Evolutionary conservation across 2,797 vertebrate species (phyloP).

Genomic region (Neoniphon sammara): DNA sequence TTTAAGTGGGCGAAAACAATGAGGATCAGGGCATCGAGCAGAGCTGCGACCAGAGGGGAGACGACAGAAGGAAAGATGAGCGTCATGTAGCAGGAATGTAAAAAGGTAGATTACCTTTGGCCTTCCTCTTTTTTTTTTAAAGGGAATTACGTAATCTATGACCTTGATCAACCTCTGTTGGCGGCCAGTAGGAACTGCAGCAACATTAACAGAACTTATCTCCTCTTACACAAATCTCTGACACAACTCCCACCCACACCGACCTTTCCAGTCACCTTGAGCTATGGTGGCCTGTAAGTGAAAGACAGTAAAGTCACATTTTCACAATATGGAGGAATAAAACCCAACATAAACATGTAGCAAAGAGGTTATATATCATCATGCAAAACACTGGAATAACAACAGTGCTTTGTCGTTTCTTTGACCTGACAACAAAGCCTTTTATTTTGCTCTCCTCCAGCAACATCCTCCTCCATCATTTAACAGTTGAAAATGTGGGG

Average conservation of each 20-base stretch:
- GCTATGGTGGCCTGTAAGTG: not conserved
- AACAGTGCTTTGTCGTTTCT: not conserved
- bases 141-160: slow-evolving; percentile 22
- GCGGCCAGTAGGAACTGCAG: slow-evolving; percentile 18
- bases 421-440: too few relatives aligned
- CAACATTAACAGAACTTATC: not conserved
- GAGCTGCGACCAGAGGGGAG: slow-evolving; percentile 32
- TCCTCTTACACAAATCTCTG: not conserved
- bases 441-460: not conserved
- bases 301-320: too few relatives aligned
- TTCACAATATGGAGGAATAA: too few relatives aligned
- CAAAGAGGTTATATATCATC: not conserved
- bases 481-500: not conserved
- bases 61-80: slow-evolving; percentile 26
- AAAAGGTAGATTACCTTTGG: slow-evolving; percentile 4
- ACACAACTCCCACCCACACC: not conserved
- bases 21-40: slow-evolving; percentile 53
- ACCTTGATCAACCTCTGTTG: slow-evolving; percentile 49
- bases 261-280: slow-evolving; percentile 1
- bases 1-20: slow-evolving; percentile 81
- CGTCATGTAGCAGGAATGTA: slow-evolving; percentile 14
- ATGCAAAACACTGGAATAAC: not conserved
- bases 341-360: not conserved
- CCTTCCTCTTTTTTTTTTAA: slow-evolving; percentile 4
- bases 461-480: not conserved